phyloP scores from a whole-genome alignment of 2,888 invertebrate genomes.

The Melolontha melolontha region DNA sequence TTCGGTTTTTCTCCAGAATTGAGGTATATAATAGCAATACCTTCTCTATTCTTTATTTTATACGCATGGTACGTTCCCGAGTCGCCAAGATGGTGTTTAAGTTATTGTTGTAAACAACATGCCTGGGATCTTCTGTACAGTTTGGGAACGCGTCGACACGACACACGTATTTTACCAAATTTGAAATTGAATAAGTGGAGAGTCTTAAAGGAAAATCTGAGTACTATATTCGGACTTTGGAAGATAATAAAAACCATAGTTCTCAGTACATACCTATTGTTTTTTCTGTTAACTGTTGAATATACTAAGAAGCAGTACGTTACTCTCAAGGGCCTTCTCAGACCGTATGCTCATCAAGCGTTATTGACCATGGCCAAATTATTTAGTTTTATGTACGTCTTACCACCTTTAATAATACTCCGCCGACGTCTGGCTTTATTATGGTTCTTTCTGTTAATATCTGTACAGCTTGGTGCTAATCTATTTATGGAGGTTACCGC shows the following conservation, averaged over 20 bases:
- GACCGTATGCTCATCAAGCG: constrained; percentile 1
- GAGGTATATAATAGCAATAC: constrained; percentile 8
- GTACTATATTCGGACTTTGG: not conserved
- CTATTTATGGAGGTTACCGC: not conserved
- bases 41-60: constrained; percentile 10
- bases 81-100: constrained; percentile 36
- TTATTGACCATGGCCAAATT: constrained; percentile 5
- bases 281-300: constrained; percentile 7
- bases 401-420: constrained; percentile 27
- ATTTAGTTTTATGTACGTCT: constrained; percentile 31
- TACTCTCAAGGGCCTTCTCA: not conserved
- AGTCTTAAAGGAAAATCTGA: constrained; percentile 5
- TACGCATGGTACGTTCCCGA: constrained; percentile 29
- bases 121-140: constrained; percentile 22
- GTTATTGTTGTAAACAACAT: constrained; percentile 18
- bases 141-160: constrained; percentile 15
- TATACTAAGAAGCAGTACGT: constrained; percentile 16
- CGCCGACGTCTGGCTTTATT: constrained; percentile 25
- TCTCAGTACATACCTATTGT: constrained; percentile 4
- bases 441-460: constrained; percentile 23
- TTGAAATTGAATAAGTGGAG: constrained; percentile 16
- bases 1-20: constrained; percentile 16
- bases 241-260: constrained; percentile 12
- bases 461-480: not conserved
- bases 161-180: constrained; percentile 14